Base-by-base conservation (phyloP, 2,113 vertebrate species). In the Labeo catla region DNA sequence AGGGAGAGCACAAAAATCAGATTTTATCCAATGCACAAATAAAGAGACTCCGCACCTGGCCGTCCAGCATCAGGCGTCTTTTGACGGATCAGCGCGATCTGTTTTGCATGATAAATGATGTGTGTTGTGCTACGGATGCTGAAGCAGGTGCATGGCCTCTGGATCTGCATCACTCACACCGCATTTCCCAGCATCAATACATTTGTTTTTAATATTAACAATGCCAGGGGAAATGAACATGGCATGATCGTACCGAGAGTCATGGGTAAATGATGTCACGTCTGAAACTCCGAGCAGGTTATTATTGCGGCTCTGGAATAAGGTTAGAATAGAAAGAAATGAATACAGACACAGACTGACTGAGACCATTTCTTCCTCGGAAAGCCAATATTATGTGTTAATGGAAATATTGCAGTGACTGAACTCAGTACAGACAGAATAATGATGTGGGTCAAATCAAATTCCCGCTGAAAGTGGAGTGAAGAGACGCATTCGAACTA, bases 91-190 rank as follows among this genome's bases (percentile, higher is more conserved):
- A 13, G 23, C 19, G 15, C 65, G 59, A 54, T 78, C 63, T 23
- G 63, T 66, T 86, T 80, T 86, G 49, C 84, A 86, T 80, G 76
- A 86, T 80, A 86, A 80, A 78, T 66, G 19, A 52, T 70, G 54
- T 63, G 74, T n/a, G 74, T n/a, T 10, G 8, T n/a, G 47, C 8
- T n/a, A 54, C 28, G 45, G 76, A 76, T 68, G 49, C 70, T 47
- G 52, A 87, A 66, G 82, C 81, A 87, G 86, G 82, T 84, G 86
- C 86, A 63, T 47, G 39, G 59, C 74, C 81, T 57, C 21, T n/a
- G 66, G 82, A 84, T 47, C 21, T 19, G 39, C 21, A 76, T 28
- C 28, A 36, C 52, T 76, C 49, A 78, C 50, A 2, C 36, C 0
- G 54, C 13, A 63, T 63, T 63, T 61, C 21, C 21, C 57, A 45